Conservation (phyloP, 2,113 vertebrate species). For the Peucedramus taeniatus region DNA sequence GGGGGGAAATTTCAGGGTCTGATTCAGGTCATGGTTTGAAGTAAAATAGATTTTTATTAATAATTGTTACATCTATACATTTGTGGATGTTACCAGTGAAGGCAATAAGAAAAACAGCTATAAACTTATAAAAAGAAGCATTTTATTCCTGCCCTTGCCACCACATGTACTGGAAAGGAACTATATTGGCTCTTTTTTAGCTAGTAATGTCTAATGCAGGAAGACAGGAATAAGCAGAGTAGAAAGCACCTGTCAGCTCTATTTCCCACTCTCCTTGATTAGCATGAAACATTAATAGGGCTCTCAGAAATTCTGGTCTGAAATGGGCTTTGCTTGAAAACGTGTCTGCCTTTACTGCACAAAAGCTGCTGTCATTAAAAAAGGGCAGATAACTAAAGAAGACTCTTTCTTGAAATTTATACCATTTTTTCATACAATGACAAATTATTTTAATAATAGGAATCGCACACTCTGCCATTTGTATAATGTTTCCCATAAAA, state of each 20-base stretch:
- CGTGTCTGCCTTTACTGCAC: conserved; percentile 75
- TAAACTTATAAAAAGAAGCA: conserved; percentile 75
- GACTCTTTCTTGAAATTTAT: conserved; percentile 76
- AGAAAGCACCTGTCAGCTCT: conserved; percentile 98
- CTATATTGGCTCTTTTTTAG: conserved; percentile 73
- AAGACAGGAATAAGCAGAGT: conserved; percentile 97
- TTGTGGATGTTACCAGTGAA: conserved; percentile 38
- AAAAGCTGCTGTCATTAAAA: conserved; percentile 76
- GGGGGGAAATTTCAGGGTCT: not conserved
- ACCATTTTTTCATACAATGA: conserved; percentile 78
- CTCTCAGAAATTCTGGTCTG: conserved; percentile 86
- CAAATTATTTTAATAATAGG: conserved; percentile 85
- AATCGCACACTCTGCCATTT: conserved; percentile 75
- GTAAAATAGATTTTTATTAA: conserved; percentile 56
- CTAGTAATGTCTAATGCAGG: conserved; percentile 86
- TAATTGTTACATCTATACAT: conserved; percentile 5
- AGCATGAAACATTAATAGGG: conserved; percentile 99
- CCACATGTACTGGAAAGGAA: conserved; percentile 72
- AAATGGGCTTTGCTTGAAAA: conserved; percentile 81
- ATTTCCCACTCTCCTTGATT: conserved; percentile 91
- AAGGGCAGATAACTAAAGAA: conserved; percentile 76
- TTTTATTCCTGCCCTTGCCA: conserved; percentile 75
- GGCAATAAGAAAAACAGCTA: conserved; percentile 63
- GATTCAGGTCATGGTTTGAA: not conserved
- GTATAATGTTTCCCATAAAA: conserved; percentile 83